These are phyloP conservation scores for Mesodorylaimus sp. DNA, from an alignment of 2,888 invertebrate species.

Conservation along the genomic window DNA sequence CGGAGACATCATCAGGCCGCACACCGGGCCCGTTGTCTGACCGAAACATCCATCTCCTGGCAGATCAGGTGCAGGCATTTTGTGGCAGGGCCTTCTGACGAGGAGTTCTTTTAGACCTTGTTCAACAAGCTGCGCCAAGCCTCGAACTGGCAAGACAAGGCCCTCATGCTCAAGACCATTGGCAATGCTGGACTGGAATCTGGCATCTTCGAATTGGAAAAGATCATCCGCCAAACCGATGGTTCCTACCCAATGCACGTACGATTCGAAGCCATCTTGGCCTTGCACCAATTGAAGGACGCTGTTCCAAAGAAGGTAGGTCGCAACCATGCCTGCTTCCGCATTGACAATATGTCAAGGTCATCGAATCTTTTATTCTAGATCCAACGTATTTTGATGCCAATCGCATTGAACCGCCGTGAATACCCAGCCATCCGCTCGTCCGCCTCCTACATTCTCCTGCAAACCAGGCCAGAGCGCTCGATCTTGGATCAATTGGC, in stretches of 20 bases:
- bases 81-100: no score
- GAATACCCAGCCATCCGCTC: slow-evolving; percentile 21
- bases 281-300: slow-evolving; percentile 18
- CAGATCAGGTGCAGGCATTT: no score
- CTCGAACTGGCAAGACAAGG: slow-evolving; percentile 14
- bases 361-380: slow-evolving; percentile 7
- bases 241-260: slow-evolving; percentile 6
- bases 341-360: neutral
- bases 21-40: no score
- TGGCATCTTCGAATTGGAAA: slow-evolving; percentile 20
- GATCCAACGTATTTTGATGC: slow-evolving; percentile 21
- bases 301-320: slow-evolving; percentile 14
- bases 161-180: slow-evolving; percentile 22
- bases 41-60: no score
- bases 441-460: slow-evolving; percentile 19
- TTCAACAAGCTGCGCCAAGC: slow-evolving; percentile 7
- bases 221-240: slow-evolving; percentile 19
- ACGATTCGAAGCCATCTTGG: slow-evolving; percentile 20
- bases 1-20: no score
- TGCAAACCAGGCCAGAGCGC: slow-evolving; percentile 18
- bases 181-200: slow-evolving; percentile 24
- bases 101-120: slow-evolving; percentile 6
- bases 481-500: slow-evolving; percentile 19
- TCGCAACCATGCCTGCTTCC: neutral
- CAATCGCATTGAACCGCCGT: slow-evolving; percentile 19